Evolutionary conservation across 1,140 invertebrate genomes (phyloP).

Genomic region (Phthorimaea operculella): DNA sequence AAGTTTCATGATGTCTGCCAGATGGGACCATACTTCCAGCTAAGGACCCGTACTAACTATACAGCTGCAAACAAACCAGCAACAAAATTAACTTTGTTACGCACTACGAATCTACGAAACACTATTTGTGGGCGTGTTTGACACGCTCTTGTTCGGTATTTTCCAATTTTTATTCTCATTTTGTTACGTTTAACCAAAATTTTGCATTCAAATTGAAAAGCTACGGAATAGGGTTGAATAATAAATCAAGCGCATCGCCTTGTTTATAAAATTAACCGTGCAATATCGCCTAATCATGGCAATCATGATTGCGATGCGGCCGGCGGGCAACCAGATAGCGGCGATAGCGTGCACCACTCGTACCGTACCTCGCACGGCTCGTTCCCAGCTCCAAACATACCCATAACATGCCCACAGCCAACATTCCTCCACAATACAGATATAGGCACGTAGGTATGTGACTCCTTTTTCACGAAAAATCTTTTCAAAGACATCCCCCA

Average conservation of each 20-base stretch:
- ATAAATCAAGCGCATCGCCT: neutral
- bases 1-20: no score
- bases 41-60: no score
- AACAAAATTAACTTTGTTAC: no score
- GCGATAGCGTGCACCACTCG: constrained; percentile 12
- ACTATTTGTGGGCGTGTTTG: no score
- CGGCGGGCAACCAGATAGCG: constrained; percentile 1
- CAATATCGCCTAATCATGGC: constrained; percentile 1
- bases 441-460: constrained; percentile 12
- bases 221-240: neutral
- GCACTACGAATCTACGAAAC: no score
- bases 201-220: no score
- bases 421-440: neutral
- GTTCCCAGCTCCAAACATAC: constrained; percentile 17
- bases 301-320: constrained; percentile 6
- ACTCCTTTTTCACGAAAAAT: constrained; percentile 13
- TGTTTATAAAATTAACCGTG: neutral
- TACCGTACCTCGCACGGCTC: constrained; percentile 40
- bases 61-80: no score
- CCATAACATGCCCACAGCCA: neutral
- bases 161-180: no score
- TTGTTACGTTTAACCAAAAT: no score
- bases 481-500: constrained; percentile 10
- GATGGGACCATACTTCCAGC: no score
- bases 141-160: no score